Evolutionary conservation across 2,113 vertebrate species (phyloP).

Genomic region (Garra rufa): DNA sequence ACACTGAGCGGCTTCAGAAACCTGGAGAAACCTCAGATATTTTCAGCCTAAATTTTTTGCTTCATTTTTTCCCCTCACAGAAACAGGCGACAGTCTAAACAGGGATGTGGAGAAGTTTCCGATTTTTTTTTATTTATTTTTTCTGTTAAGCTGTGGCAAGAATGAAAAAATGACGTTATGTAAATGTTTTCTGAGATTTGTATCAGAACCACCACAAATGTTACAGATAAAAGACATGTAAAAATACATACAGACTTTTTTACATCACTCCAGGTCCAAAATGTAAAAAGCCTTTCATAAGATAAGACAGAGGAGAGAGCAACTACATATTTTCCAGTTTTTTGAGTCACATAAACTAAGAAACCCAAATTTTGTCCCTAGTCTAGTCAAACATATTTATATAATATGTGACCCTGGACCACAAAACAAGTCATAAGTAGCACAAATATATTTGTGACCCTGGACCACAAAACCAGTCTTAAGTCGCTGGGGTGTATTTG

Average conservation of each 20-base stretch:
- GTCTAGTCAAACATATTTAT: too few relatives aligned
- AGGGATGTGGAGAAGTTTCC: slow-evolving; percentile 19
- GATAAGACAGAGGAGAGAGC: background rate
- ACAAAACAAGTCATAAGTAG: too few relatives aligned
- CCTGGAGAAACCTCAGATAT: slow-evolving; percentile 71
- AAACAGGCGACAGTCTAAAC: slow-evolving; percentile 64
- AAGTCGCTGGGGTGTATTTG: too few relatives aligned
- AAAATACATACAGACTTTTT: background rate
- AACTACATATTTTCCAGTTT: background rate
- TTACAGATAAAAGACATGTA: background rate
- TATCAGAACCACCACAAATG: background rate
- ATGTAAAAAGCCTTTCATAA: background rate
- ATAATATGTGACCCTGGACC: too few relatives aligned
- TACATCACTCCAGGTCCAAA: background rate
- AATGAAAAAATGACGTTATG: background rate
- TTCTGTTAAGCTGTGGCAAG: background rate
- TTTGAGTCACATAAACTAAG: background rate
- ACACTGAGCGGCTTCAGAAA: slow-evolving; percentile 63
- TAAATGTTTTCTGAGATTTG: slow-evolving; percentile 1
- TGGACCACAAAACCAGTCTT: too few relatives aligned
- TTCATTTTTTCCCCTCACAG: slow-evolving; percentile 51
- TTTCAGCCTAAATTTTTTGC: slow-evolving; percentile 65
- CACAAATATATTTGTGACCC: too few relatives aligned
- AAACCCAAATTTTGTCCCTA: background rate
- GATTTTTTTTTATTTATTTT: background rate